Evolutionary conservation across 2,888 invertebrate genomes (phyloP), one percentile per base, ranked within the genome.

Genomic region (Luperina testacea): DNA sequence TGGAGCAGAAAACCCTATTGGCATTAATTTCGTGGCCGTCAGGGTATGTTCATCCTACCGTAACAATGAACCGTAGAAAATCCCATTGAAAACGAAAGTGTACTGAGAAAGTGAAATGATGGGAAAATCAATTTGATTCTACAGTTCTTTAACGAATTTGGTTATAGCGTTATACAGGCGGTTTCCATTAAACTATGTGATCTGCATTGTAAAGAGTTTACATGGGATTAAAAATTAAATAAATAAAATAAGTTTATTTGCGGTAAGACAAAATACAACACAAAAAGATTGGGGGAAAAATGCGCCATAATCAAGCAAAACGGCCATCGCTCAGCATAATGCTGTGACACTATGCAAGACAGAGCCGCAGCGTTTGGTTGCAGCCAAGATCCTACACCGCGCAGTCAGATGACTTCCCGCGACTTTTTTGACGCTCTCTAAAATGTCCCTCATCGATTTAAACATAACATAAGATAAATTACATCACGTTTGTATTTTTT

Each of bases 21-120:
- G 57, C n/a, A n/a, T 59, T 59, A 11, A 59, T 59, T 59, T 59
- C 57, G n/a, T n/a, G 57, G 13, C n/a, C 11, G 57, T 57, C 57
- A 57, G 57, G n/a, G n/a, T 59, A 59, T 51, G 74, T 38, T 63
- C 67, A 79, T 38, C 8, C 9, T 71, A 79, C 80, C 77, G 72
- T 81, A 20, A 76, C 73, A 51, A 59, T 53, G 1, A 72, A 78
- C 82, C 77, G 80, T 77, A 24, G 45, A 83, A 59, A 82, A 89
- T 82, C 11, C 15, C 42, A 45, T 85, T 80, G 59, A 63, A 89
- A 88, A 77, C 42, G 88, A 89, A 89, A 89, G 88, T 89, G 76
- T 76, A 68, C 17, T 81, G 83, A 85, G 88, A 89, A 89, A 89
- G 89, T 82, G 70, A 78, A 85, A 76, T 83, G 15, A 87, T 84